phyloP scores from a whole-genome alignment of 2,888 invertebrate species.

The Exocentrus adspersus region DNA sequence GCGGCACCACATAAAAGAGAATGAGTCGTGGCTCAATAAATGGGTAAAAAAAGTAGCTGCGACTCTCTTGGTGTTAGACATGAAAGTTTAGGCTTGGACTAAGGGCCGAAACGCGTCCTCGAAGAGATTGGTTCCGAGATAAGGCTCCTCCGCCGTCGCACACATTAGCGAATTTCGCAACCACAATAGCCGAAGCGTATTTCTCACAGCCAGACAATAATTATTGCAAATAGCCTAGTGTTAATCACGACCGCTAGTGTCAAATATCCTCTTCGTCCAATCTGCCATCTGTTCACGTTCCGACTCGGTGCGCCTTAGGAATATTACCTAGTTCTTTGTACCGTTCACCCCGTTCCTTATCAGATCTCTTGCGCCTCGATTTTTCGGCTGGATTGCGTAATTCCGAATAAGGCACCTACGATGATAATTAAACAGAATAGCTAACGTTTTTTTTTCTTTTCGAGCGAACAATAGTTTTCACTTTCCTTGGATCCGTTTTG shows the following conservation, averaged over 20 bases:
- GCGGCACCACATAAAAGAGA: too few relatives aligned
- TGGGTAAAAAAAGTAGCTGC: too few relatives aligned
- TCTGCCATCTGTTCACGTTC: constrained; percentile 29
- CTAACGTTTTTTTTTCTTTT: constrained; percentile 32
- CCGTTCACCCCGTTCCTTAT: constrained; percentile 23
- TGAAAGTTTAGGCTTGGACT: background rate
- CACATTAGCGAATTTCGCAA: constrained; percentile 19
- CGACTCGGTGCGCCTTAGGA: constrained; percentile 14
- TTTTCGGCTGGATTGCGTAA: constrained; percentile 21
- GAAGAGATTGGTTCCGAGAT: background rate
- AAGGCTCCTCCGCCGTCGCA: background rate
- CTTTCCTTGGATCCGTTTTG: constrained; percentile 61
- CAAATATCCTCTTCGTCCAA: constrained; percentile 33
- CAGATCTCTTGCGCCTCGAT: constrained; percentile 2
- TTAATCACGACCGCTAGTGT: constrained; percentile 22
- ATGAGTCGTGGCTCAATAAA: too few relatives aligned
- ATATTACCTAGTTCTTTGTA: constrained; percentile 19
- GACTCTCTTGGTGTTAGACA: too few relatives aligned
- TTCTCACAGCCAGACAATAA: constrained; percentile 24
- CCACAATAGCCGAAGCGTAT: background rate
- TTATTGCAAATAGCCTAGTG: constrained; percentile 23
- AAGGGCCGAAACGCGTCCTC: background rate
- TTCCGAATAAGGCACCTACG: constrained; percentile 19
- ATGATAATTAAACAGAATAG: constrained; percentile 16
- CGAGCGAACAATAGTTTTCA: constrained; percentile 61